phyloP scores from a whole-genome alignment of 1,140 invertebrate species.

The Sesamia nonagrioides region DNA sequence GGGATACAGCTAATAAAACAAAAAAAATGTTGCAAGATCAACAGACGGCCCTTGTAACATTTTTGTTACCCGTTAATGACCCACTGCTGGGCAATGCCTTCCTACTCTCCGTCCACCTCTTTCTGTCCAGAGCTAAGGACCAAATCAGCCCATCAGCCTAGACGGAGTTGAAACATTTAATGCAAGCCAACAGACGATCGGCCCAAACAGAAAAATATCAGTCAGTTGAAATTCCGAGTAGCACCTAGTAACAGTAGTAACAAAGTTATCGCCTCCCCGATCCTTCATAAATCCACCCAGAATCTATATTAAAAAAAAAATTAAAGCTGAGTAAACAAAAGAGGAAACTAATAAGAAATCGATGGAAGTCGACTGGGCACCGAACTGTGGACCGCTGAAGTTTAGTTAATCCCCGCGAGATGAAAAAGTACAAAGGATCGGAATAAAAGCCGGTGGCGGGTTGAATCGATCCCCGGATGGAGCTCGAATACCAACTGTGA shows the following conservation, averaged over 20 bases:
- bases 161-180: too few relatives aligned
- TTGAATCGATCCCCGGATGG: slow-evolving; percentile 73
- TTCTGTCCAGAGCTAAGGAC: too few relatives aligned
- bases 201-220: background rate
- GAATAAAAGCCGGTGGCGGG: slow-evolving; percentile 70
- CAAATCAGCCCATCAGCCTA: too few relatives aligned
- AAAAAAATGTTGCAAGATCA: too few relatives aligned
- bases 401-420: slow-evolving; percentile 79
- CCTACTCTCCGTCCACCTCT: too few relatives aligned
- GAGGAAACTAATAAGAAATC: slow-evolving; percentile 69
- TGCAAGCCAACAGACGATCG: too few relatives aligned
- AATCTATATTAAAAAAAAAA: slow-evolving; percentile 25
- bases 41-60: too few relatives aligned
- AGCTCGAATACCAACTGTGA: slow-evolving; percentile 69
- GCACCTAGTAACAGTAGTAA: background rate
- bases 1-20: too few relatives aligned
- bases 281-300: slow-evolving; percentile 10
- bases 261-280: background rate
- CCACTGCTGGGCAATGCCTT: too few relatives aligned
- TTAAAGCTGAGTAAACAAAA: slow-evolving; percentile 60
- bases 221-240: background rate
- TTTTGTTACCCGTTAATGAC: too few relatives aligned
- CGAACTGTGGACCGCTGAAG: slow-evolving; percentile 60
- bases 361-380: slow-evolving; percentile 53
- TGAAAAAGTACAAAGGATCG: slow-evolving; percentile 82